Evolutionary conservation across 1,140 invertebrate species (phyloP), one percentile per base, ranked within the genome.

Genomic region (Potamilus streckersoni): DNA sequence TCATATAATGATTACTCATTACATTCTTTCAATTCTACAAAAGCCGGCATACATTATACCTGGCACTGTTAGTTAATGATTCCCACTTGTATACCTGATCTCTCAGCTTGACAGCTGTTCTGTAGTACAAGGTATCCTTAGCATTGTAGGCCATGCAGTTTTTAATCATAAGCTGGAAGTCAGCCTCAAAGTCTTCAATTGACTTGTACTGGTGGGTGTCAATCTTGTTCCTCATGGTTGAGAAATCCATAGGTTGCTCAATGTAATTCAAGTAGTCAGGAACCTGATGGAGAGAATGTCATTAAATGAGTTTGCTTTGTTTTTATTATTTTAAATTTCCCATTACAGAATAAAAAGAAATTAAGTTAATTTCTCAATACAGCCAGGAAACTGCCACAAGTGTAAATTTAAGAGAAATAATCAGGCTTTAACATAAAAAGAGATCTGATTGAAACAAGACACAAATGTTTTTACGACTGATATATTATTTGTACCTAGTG

Each of bases 71-170:
- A n/a, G 23, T 38, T 31, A 49, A 49, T 31, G 65, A 67, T 38
- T 67, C 38, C 19, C 38, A 55, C n/a, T 17, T 66, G 77, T 75
- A 79, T 79, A 92, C 92, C 89, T 96, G 94, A 82, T 98, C 96
- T 66, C 95, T 93, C 93, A 98, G 94, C 84, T 94, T 95, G 1
- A 96, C 90, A 19, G 95, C 97, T 13, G 96, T 94, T 76, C 94
- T 93, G 89, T 94, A 94, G 86, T 93, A 93, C 16, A 92, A 87
- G 0, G 97, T 98, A 82, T 97, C 96, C 88, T 96, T 97, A 71
- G 95, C 94, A 91, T 99, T 98, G 86, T 99, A 99, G 0, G 94
- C 95, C 73, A 97, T 91, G 88, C 97, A 99, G 88, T 99, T 99
- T 71, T 93, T 93, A 55, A 98, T 95, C 94, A 99, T 98, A 0